Evolutionary conservation across 1,140 invertebrate species (phyloP).

Genomic region (Nasonia giraulti): DNA sequence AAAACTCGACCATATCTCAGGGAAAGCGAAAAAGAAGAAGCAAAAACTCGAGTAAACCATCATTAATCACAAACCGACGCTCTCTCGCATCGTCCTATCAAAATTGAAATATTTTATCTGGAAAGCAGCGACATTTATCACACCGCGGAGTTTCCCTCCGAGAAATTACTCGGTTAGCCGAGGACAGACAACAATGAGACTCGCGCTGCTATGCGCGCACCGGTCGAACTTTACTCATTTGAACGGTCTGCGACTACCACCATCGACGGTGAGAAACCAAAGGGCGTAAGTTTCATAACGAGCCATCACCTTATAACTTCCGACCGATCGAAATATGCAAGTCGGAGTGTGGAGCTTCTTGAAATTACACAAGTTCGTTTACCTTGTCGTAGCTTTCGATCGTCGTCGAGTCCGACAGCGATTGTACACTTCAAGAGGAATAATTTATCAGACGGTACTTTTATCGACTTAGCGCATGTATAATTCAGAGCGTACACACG

Average conservation of each 20-base stretch:
- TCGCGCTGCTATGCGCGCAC: neutral
- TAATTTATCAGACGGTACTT: neutral
- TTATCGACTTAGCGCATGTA: neutral
- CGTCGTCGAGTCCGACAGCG: neutral
- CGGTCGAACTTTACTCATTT: slow-evolving; percentile 36
- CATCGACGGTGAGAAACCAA: slow-evolving; percentile 22
- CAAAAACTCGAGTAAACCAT: too few relatives aligned
- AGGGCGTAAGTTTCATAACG: slow-evolving; percentile 21
- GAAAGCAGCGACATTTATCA: slow-evolving; percentile 8
- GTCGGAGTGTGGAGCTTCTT: neutral
- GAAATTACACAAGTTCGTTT: neutral
- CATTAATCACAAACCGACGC: neutral
- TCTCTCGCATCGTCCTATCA: neutral
- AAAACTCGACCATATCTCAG: too few relatives aligned
- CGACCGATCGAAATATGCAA: neutral
- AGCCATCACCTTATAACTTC: neutral
- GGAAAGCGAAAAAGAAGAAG: too few relatives aligned
- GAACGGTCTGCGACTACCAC: neutral
- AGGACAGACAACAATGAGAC: slow-evolving; percentile 32
- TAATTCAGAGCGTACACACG: neutral
- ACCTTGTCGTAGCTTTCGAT: neutral
- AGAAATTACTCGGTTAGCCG: slow-evolving; percentile 30
- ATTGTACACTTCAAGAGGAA: neutral
- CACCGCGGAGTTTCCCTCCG: neutral
- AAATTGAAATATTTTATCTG: slow-evolving; percentile 22